Conservation (phyloP, 2,113 vertebrate genomes). For the Heterotilapia buettikoferi region DNA sequence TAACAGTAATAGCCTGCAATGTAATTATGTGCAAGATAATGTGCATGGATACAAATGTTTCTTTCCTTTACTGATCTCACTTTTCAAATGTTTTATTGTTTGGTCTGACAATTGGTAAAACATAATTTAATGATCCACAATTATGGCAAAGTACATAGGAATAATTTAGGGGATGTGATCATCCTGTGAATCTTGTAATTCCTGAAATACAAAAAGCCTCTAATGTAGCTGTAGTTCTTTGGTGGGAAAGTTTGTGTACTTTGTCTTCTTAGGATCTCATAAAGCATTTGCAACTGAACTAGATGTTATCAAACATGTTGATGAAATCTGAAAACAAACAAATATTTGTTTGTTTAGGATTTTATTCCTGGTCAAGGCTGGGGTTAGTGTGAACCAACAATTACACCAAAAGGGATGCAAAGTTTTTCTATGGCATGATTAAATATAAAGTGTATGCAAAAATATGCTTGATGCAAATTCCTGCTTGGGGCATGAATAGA, state of each 20-base stretch:
- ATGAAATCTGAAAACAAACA: background rate
- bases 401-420: background rate
- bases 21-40: background rate
- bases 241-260: background rate
- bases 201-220: background rate
- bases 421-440: rapidly evolving
- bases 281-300: background rate
- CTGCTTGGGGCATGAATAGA: background rate
- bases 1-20: background rate
- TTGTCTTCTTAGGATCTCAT: background rate
- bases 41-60: background rate
- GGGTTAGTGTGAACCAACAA: background rate
- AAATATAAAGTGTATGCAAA: background rate
- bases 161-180: rapidly evolving
- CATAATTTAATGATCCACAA: background rate
- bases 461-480: background rate
- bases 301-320: background rate
- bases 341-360: background rate
- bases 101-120: background rate
- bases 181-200: background rate
- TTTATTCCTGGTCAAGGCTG: background rate
- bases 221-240: background rate
- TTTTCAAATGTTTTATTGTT: background rate
- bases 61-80: background rate
- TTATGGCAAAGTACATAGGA: background rate